Conservation (phyloP, 37 sponge, comb jelly and placozoan species). For the Halichondria panicea region DNA sequence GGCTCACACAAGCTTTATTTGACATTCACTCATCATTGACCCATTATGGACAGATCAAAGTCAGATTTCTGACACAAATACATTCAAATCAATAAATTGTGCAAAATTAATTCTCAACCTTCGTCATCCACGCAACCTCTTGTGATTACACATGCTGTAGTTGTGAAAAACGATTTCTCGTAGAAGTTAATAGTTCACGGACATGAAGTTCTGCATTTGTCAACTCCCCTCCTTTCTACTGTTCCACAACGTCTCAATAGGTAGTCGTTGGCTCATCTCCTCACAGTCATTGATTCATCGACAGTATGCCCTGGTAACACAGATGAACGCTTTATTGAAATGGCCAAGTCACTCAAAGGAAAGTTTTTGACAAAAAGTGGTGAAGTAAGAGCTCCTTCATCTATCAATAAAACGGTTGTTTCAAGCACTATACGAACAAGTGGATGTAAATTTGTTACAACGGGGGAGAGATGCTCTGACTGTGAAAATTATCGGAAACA, state of each 20-base stretch:
- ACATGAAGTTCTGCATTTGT: constrained; percentile 3
- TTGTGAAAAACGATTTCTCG: not conserved
- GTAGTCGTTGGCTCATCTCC: not conserved
- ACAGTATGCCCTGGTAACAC: constrained; percentile 31
- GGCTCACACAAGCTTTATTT: too few species aligned
- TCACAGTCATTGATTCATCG: not conserved
- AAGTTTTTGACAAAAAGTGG: constrained; percentile 9
- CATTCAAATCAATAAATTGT: too few species aligned
- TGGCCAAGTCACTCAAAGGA: constrained; percentile 5
- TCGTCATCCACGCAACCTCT: too few species aligned
- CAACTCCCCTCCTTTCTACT: constrained; percentile 2
- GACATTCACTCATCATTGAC: too few species aligned
- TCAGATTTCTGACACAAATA: too few species aligned
- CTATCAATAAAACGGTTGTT: constrained; percentile 3
- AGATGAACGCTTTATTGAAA: constrained; percentile 12
- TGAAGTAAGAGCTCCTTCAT: constrained; percentile 11
- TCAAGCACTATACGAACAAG: constrained; percentile 20
- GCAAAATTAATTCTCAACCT: too few species aligned
- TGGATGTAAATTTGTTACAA: constrained; percentile 24
- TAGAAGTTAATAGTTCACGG: constrained; percentile 5
- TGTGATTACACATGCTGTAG: not conserved
- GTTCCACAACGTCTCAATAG: not conserved
- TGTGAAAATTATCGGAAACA: constrained; percentile 19
- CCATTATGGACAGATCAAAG: too few species aligned
- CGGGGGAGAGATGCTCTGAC: constrained; percentile 9